These are phyloP conservation scores for Chaenogobius annularis DNA, from an alignment of 2,113 vertebrate genomes.

Conservation along the genomic window DNA sequence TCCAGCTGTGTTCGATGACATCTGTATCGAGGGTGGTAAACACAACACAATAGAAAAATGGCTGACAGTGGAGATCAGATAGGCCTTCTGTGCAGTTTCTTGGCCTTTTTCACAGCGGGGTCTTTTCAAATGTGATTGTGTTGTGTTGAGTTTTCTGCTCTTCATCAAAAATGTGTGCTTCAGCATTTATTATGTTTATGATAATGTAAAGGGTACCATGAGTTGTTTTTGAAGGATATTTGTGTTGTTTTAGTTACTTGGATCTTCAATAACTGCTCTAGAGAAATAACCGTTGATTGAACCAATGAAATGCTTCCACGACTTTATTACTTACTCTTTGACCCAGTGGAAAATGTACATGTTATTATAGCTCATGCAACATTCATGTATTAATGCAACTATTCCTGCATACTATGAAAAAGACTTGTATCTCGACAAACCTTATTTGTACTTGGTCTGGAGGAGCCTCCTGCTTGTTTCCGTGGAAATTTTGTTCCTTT, in stretches of 20 bases:
- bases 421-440: too few relatives aligned
- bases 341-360: too few relatives aligned
- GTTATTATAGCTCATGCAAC: too few relatives aligned
- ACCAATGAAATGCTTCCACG: too few relatives aligned
- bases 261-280: neutral
- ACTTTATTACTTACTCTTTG: too few relatives aligned
- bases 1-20: constrained; percentile 66
- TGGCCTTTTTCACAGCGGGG: constrained; percentile 30
- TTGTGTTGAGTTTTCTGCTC: constrained; percentile 26
- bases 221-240: constrained; percentile 8
- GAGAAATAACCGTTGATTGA: too few relatives aligned
- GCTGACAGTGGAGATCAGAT: constrained; percentile 43
- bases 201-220: constrained; percentile 45
- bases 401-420: too few relatives aligned
- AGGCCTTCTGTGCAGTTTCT: constrained; percentile 17
- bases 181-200: constrained; percentile 42
- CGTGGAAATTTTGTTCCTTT: too few relatives aligned
- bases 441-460: too few relatives aligned
- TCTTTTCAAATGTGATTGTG: constrained; percentile 11
- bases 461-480: too few relatives aligned
- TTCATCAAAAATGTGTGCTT: constrained; percentile 29
- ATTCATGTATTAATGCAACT: too few relatives aligned
- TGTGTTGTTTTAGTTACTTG: neutral
- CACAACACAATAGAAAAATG: constrained; percentile 53
- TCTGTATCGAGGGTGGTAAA: constrained; percentile 63